A percentile compares a stretch with the other conserved stretches of the same genome.
These are phyloP conservation scores for Acrocephalus arundinaceus DNA, from an alignment of 2,113 vertebrate species.

Conservation along the genomic window DNA sequence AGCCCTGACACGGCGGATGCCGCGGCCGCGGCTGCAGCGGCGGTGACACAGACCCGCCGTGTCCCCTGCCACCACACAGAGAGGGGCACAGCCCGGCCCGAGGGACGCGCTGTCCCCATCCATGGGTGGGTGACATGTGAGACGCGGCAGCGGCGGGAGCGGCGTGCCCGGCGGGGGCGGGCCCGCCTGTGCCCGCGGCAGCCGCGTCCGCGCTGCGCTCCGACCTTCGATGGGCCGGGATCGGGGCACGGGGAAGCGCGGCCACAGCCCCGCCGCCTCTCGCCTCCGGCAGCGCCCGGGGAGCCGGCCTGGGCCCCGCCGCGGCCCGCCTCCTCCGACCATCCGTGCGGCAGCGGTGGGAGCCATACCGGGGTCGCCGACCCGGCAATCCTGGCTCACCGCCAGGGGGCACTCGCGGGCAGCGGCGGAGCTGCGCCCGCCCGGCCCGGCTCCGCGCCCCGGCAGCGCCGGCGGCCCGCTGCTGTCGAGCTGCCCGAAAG, in stretches of 20 bases:
- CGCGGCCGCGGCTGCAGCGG: not conserved
- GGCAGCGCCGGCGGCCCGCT: no score
- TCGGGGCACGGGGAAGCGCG: not conserved
- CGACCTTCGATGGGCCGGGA: not conserved
- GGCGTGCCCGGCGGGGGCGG: no score
- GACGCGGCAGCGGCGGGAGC: not conserved
- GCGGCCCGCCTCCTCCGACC: not conserved
- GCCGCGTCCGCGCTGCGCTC: no score
- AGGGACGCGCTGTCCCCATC: no score
- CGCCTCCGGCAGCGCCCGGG: not conserved
- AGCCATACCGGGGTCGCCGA: not conserved
- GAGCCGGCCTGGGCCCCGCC: not conserved
- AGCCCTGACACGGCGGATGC: not conserved
- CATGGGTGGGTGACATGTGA: accelerated
- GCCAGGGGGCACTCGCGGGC: not conserved
- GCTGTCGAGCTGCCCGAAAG: not conserved
- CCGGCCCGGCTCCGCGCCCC: not conserved
- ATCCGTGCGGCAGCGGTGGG: not conserved
- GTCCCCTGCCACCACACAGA: not conserved
- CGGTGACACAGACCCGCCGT: no score
- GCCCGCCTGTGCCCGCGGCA: no score
- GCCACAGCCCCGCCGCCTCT: not conserved
- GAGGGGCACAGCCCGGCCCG: no score
- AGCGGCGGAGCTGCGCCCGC: no score
- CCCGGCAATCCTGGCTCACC: not conserved